Percentiles rank a stretch among this genome's conserved stretches.
These are phyloP conservation scores for Coregonus ussuriensis DNA, from an alignment of 2,797 vertebrate species.

Conservation along the genomic window DNA sequence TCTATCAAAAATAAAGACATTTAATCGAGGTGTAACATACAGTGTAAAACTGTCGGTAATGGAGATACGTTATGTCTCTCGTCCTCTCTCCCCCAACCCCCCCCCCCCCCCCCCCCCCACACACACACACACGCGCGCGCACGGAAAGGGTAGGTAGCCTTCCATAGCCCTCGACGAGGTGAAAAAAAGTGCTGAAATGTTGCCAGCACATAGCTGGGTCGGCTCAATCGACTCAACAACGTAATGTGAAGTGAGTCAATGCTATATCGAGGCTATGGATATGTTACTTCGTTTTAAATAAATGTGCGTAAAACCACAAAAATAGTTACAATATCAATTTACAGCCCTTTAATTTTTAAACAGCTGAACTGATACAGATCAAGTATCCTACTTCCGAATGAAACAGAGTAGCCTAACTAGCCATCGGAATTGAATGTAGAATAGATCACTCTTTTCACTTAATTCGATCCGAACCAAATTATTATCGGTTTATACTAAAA, in stretches of 20 bases:
- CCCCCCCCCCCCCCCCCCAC: slow-evolving; percentile 30
- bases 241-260: too few relatives aligned
- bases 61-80: slow-evolving; percentile 54
- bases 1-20: slow-evolving; percentile 33
- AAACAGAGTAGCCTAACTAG: slow-evolving; percentile 1
- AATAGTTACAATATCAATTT: slow-evolving; percentile 27
- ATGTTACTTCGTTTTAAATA: neutral
- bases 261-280: neutral
- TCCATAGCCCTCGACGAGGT: slow-evolving; percentile 28
- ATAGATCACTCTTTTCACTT: neutral
- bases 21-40: slow-evolving; percentile 52
- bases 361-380: slow-evolving; percentile 55
- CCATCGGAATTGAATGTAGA: neutral
- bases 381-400: slow-evolving; percentile 32
- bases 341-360: slow-evolving; percentile 81
- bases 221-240: neutral
- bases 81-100: too few relatives aligned
- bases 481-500: neutral
- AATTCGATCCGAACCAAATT: neutral
- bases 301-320: slow-evolving; percentile 1
- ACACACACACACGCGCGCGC: slow-evolving; percentile 12
- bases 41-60: slow-evolving; percentile 50
- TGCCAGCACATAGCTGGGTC: slow-evolving; percentile 19
- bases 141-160: slow-evolving; percentile 35
- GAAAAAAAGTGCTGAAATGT: slow-evolving; percentile 39